Conservation (phyloP, 2,797 vertebrate genomes). For the Sebastes matsubarae region DNA sequence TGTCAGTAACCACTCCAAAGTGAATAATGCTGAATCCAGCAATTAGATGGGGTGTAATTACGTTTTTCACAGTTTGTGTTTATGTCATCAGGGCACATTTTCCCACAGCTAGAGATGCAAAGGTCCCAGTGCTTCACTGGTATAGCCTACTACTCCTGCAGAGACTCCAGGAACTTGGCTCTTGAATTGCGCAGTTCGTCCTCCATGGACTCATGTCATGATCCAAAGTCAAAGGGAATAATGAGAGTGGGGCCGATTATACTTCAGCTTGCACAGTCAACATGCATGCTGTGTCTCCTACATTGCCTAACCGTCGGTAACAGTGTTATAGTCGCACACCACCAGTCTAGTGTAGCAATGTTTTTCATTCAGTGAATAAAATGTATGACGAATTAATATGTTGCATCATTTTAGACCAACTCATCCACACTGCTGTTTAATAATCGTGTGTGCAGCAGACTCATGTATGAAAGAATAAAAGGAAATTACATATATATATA, state of each 20-base stretch:
- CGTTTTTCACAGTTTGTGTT: constrained; percentile 23
- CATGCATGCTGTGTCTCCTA: constrained; percentile 27
- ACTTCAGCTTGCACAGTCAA: constrained; percentile 31
- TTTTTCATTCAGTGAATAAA: constrained; percentile 20
- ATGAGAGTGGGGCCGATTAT: constrained; percentile 41
- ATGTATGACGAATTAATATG: constrained; percentile 3
- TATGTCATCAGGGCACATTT: constrained; percentile 3
- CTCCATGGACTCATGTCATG: constrained; percentile 49
- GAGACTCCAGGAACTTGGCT: constrained; percentile 35
- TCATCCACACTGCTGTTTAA: constrained; percentile 1
- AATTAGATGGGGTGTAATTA: background rate
- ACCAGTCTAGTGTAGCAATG: background rate
- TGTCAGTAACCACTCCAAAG: constrained; percentile 13
- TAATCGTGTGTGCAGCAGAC: constrained; percentile 8
- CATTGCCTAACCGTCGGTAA: constrained; percentile 20
- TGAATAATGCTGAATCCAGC: constrained; percentile 14
- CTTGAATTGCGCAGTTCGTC: constrained; percentile 46
- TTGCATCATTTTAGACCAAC: background rate
- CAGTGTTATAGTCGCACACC: constrained; percentile 23
- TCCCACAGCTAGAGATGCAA: constrained; percentile 6
- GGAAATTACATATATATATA: background rate
- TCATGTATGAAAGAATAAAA: constrained; percentile 17
- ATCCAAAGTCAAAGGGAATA: constrained; percentile 66
- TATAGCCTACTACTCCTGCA: constrained; percentile 14
- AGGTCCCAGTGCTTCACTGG: constrained; percentile 38